Evolutionary conservation across 2,888 invertebrate genomes (phyloP), one percentile per base, ranked within the genome.

Genomic region (Epicampocera succincta): DNA sequence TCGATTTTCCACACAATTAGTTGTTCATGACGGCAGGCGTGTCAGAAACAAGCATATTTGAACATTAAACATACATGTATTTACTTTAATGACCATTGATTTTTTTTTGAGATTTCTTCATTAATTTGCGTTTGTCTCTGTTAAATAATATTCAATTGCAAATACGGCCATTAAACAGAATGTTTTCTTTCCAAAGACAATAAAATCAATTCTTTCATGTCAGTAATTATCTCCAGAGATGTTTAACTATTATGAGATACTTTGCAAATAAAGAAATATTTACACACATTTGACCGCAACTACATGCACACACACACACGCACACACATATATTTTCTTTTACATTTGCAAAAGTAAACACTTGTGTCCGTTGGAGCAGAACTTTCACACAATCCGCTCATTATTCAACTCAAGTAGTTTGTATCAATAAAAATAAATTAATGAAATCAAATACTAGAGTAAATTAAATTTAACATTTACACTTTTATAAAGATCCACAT

Each of bases 401-500:
- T 73, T 80, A 78, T 71, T 46, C 73, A 68, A 66, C 40, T 17
- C 75, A 78, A 77, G 76, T 82, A 71, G 74, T 63, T 58, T 9
- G 58, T 72, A 68, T 50, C 48, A 65, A 78, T 48, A 71, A 65
- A 25, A 69, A 48, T 19, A 48, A 46, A 61, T 21, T 29, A 56
- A 66, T 44, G 3, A 58, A 69, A 60, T 50, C 52, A 74, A 69
- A 63, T 61, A 61, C 48, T 38, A 12, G n/a, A 63, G 76, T 56
- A 72, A 73, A 81, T 77, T 81, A 65, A 81, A 69, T 81, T 77
- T 60, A 69, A 69, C 65, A 75, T 75, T 75, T 75, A 65, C 58
- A 52, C 72, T 66, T 66, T 72, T 52, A 46, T 58, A 74, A 60
- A 42, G n/a, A 66, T 42, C 19, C n/a, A 9, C 8, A 19, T 38